Evolutionary conservation across 2,888 invertebrate genomes (phyloP), one percentile per base, ranked within the genome.

Genomic region (Hypena proboscidalis): DNA sequence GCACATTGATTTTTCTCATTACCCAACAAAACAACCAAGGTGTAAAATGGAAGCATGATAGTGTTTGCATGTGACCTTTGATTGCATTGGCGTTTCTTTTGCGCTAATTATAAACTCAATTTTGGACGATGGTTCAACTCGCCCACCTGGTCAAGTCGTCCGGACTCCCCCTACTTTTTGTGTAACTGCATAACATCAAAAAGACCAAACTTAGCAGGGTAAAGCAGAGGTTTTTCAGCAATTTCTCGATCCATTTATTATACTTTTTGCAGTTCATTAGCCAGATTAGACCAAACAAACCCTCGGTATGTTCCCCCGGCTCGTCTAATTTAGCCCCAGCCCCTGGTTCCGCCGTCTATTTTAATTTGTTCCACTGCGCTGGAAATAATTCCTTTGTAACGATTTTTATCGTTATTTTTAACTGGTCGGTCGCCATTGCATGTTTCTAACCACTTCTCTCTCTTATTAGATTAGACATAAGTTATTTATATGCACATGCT

Each of bases 371-470:
- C 62, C 59, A 62, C 68, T 68, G 66, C 69, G 66, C 44, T 77
- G 60, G 68, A 81, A 81, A 82, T 80, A 78, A 75, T 70, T 64
- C 66, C 61, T 59, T 59, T 56, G 61, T 81, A 83, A 82, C 80
- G 83, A 83, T 83, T 82, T 80, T 80, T 76, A 74, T 67, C 57
- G 70, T 70, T 82, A 82, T 80, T 82, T 82, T 72, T 74, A 79
- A 73, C 62, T 48, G 50, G 37, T 17, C 53, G 10, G 46, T 36
- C 52, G 45, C 47, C 54, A 27, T 32, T 55, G 43, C 50, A 45
- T 52, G 62, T 46, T 51, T 37, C 50, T 32, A 31, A 45, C 45
- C 34, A 40, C 45, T 49, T 42, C 30, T 37, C 25, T 47, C 35
- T 41, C 42, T 47, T 58, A 17, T 17, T 17, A n/a, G n/a, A n/a